These are phyloP conservation scores for Gracilinanus agilis DNA, from an alignment of 2,113 vertebrate genomes.

Conservation along the genomic window DNA sequence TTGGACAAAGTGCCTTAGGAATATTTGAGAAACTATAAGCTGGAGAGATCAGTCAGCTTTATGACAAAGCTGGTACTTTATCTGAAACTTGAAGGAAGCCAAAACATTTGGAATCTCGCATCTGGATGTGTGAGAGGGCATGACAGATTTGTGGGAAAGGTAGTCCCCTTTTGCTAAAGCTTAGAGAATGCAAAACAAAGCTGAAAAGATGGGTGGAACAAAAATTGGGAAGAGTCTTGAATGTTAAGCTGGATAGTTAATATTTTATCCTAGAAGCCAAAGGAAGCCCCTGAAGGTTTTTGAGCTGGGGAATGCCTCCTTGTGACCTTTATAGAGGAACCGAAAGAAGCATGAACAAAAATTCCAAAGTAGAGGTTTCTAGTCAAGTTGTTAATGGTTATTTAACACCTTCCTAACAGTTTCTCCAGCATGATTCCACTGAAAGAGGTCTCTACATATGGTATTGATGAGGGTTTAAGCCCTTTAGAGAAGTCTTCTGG, in stretches of 20 bases:
- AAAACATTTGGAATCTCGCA: not conserved
- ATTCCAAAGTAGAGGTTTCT: conserved; percentile 7
- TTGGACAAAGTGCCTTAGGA: not conserved
- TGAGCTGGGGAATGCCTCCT: not conserved
- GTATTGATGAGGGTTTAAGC: not conserved
- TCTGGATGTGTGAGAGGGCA: not conserved
- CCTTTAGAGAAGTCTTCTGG: not conserved
- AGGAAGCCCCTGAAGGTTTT: not conserved
- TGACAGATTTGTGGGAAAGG: not conserved
- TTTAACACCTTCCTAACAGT: not conserved
- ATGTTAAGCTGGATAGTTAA: not conserved
- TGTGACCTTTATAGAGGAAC: not conserved
- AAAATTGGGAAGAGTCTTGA: not conserved
- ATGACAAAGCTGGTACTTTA: not conserved
- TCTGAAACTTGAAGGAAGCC: not conserved
- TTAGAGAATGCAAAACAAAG: not conserved
- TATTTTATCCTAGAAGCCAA: not conserved
- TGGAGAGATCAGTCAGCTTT: not conserved
- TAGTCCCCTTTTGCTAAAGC: not conserved
- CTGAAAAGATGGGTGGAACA: not conserved
- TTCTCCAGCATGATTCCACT: not conserved
- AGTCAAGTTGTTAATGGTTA: conserved; percentile 17
- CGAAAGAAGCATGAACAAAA: not conserved
- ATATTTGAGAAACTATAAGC: not conserved
- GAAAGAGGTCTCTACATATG: not conserved